Evolutionary conservation across 2,888 invertebrate genomes (phyloP), one percentile per base, ranked within the genome.

Genomic region (Dioctria linearis): DNA sequence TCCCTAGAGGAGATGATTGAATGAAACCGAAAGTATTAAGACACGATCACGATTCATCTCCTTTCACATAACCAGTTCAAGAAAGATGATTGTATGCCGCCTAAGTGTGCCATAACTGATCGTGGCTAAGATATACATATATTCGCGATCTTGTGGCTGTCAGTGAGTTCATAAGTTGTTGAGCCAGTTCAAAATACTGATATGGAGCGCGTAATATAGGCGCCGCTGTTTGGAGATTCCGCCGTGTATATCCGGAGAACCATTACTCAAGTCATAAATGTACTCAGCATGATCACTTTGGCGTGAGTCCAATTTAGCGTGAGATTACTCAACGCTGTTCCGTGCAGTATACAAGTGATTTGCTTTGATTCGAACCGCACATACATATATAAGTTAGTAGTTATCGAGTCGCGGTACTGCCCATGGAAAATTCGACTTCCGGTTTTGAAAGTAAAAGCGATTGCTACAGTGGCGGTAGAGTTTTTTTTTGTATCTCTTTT

Each of bases 401-500:
- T 51, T 51, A n/a, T 49, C 25, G 25, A 25, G 25, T 25, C 39
- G 39, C 51, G 37, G 49, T 54, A 69, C 51, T 69, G 69, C 25
- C 69, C 49, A 5, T 69, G 69, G 69, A 69, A 51, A 69, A 69
- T 49, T 4, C 69, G 25, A 69, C 69, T 69, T 69, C 69, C 69
- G 69, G 49, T 69, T 54, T 69, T 69, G 39, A 69, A 69, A 69
- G 69, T 69, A 69, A 69, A 69, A 69, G 69, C 54, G n/a, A 54
- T 54, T n/a, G 6, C n/a, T 51, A 37, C 11, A 37, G 49, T 37
- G 69, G 39, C 25, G 43, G 67, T 13, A 3, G 2, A 42, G 67
- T 49, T 42, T 25, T 25, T 25, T 49, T 25, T 46, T 67, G 67
- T 67, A 25, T 67, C 46, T 67, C 46, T 25, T 43, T 25, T 25